Evolutionary conservation across 1,140 invertebrate genomes (phyloP).

Genomic region (Bombus huntii): DNA sequence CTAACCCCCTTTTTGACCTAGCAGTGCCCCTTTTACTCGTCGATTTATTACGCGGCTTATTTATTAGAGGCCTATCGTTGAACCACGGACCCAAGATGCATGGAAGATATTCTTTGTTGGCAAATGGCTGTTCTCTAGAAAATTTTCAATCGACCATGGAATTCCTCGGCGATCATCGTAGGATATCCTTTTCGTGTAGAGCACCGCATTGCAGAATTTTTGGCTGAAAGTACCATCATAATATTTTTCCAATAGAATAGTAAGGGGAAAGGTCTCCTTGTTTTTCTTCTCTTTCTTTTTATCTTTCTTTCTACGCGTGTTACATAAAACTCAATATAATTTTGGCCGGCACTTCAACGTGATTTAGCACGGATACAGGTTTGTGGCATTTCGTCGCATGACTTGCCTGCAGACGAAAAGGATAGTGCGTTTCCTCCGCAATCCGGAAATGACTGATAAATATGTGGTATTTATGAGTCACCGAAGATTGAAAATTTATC

Average conservation of each 20-base stretch:
- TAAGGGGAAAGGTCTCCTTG: conserved; percentile 41
- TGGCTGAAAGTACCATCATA: conserved; percentile 42
- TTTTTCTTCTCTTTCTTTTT: neutral
- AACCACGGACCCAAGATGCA: neutral
- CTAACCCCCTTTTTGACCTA: conserved; percentile 38
- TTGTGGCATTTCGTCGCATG: conserved; percentile 46
- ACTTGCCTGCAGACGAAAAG: conserved; percentile 22
- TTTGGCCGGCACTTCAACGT: conserved; percentile 52
- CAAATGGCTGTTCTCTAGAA: neutral
- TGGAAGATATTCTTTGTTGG: neutral
- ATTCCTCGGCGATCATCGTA: neutral
- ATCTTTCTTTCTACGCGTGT: conserved; percentile 25
- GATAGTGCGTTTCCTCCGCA: conserved; percentile 39
- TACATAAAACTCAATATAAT: conserved; percentile 63
- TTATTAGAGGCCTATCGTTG: conserved; percentile 54
- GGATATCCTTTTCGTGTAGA: neutral
- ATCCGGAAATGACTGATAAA: conserved; percentile 34
- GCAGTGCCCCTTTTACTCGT: neutral
- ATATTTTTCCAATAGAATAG: conserved; percentile 53
- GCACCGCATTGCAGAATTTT: conserved; percentile 23
- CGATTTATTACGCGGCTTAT: conserved; percentile 64
- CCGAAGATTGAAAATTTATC: conserved; percentile 32
- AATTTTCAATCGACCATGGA: conserved; percentile 1
- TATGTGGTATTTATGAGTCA: conserved; percentile 43
- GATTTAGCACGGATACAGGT: conserved; percentile 61